Conservation (phyloP, 2,888 invertebrate species). For the Scotopteryx bipunctaria region DNA sequence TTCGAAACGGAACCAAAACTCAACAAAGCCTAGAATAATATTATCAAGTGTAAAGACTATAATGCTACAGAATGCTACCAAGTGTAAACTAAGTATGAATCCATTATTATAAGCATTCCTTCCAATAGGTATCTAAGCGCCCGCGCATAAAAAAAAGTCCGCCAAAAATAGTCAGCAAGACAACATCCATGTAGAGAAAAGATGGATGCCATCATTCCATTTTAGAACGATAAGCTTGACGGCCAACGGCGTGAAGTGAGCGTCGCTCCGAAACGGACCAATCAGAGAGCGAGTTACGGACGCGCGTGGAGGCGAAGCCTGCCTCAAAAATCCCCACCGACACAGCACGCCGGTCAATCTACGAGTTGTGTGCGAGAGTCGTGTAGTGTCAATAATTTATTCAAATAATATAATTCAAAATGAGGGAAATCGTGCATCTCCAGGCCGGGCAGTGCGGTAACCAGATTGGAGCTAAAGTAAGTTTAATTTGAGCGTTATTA, state of each 20-base stretch:
- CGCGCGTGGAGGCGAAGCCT: slow-evolving; percentile 75
- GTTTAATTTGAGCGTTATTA: slow-evolving; percentile 17
- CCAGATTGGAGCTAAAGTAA: slow-evolving; percentile 88
- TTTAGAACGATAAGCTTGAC: slow-evolving; percentile 52
- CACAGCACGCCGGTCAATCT: slow-evolving; percentile 63
- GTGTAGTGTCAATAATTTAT: slow-evolving; percentile 76
- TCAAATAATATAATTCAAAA: slow-evolving; percentile 75
- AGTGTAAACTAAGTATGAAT: no score
- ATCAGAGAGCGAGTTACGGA: slow-evolving; percentile 52
- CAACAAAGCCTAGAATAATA: neutral
- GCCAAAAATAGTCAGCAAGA: slow-evolving; percentile 14
- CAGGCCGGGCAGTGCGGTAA: slow-evolving; percentile 94
- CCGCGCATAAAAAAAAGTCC: slow-evolving; percentile 12
- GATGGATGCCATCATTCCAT: slow-evolving; percentile 51
- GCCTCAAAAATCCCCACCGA: slow-evolving; percentile 77
- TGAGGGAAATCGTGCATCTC: slow-evolving; percentile 93
- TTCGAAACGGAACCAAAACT: slow-evolving; percentile 57
- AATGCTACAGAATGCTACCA: no score
- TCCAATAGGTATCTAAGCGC: neutral
- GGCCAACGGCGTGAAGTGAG: slow-evolving; percentile 59
- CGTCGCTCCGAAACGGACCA: slow-evolving; percentile 53
- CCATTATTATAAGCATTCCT: no score
- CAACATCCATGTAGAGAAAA: slow-evolving; percentile 56
- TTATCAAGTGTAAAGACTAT: no score
- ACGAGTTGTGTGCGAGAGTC: slow-evolving; percentile 73